Percentiles rank a stretch among this genome's conserved stretches.
These are phyloP conservation scores for Perca fluviatilis DNA, from an alignment of 2,113 vertebrate species.

Conservation along the genomic window DNA sequence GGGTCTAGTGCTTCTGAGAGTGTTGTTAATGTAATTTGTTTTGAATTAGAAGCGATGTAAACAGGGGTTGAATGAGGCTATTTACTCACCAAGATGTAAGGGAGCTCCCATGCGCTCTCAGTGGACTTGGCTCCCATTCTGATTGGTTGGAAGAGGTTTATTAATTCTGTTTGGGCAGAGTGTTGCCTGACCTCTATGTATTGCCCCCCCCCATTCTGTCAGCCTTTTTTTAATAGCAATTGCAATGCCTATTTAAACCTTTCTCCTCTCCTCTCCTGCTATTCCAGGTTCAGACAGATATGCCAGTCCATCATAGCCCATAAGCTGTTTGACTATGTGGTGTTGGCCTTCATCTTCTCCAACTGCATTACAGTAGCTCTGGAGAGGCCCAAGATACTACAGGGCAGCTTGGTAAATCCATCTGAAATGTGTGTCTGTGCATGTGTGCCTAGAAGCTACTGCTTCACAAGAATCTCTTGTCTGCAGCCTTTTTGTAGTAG, in stretches of 20 bases:
- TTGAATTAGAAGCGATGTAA: conserved; percentile 66
- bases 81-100: conserved; percentile 47
- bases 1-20: conserved; percentile 47
- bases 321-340: conserved; percentile 97
- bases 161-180: neutral
- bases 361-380: conserved; percentile 99
- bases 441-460: neutral
- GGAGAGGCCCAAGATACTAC: conserved; percentile 97
- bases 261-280: neutral
- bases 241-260: neutral
- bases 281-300: conserved; percentile 92
- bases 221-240: neutral
- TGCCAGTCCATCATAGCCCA: conserved; percentile 97
- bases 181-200: neutral
- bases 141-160: conserved; percentile 23
- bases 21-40: conserved; percentile 68
- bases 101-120: conserved; percentile 32
- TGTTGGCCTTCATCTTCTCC: conserved; percentile 97
- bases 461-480: neutral
- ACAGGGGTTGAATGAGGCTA: conserved; percentile 49
- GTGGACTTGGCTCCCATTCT: conserved; percentile 19
- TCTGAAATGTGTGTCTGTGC: conserved; percentile 15
- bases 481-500: conserved; percentile 6
- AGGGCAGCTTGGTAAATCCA: conserved; percentile 92
- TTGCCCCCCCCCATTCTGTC: neutral